Evolutionary conservation across 1,140 invertebrate genomes (phyloP), one percentile per base, ranked within the genome.

Genomic region (Drosophila neocordata): DNA sequence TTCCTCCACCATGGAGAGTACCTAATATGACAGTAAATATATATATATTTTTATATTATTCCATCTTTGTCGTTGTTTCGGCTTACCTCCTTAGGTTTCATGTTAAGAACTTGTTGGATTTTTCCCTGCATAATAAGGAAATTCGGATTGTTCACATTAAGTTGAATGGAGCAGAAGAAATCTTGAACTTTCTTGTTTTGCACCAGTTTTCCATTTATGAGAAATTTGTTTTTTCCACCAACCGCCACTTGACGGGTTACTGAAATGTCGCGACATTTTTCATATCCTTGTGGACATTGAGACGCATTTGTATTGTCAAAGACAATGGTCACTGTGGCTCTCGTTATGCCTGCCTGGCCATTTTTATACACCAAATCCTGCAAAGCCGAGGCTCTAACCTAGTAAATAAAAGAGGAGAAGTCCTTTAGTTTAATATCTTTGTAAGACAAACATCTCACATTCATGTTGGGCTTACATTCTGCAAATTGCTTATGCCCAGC

Each of bases 121-220:
- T 98, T 95, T 7, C 99, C 99, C 94, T 99, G 99, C 99, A 99
- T 99, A 78, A 99, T 99, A 4, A 99, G 94, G 92, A 99, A 99
- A 92, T 99, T 98, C 3, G 99, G 99, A 93, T 99, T 99, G 92
- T 99, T 99, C 0, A 99, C 97, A 92, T 99, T 99, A 1, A 99
- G 92, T 88, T 99, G 98, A 6, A 99, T 96, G 0, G 98, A 98
- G 79, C 97, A 96, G 92, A 99, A 99, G 75, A 99, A 93, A 92
- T 99, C 99, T 61, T 96, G 95, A 0, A 99, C 96, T 79, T 96
- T 93, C 84, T 96, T 97, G 90, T 98, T 98, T 74, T 96, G 94
- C 0, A 98, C 97, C 92, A 95, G 96, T 38, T 95, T 95, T 5
- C 98, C 98, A 93, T 99, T 99, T 48, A 99, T 98, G 64, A 98